These are phyloP conservation scores for Actinernus sp. DNA, from an alignment of 92 coral and sea anemone species.

Conservation along the genomic window DNA sequence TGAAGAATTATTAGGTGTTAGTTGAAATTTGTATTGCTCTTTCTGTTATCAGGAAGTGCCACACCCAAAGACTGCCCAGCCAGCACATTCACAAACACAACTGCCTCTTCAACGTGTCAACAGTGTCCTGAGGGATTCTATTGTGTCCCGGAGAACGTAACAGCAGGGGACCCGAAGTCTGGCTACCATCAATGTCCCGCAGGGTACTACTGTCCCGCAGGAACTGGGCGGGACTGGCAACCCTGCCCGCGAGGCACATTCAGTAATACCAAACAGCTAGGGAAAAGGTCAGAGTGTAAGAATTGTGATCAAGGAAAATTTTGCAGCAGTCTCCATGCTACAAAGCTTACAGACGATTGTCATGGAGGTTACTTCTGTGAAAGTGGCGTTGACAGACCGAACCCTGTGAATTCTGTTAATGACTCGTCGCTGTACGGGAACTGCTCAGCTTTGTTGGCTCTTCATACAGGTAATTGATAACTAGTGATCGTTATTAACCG, in stretches of 20 bases:
- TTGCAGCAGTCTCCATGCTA: conserved; percentile 78
- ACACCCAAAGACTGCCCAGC: conserved; percentile 82
- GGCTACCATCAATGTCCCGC: conserved; percentile 90
- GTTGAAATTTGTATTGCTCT: too few relatives aligned
- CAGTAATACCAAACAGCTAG: conserved; percentile 73
- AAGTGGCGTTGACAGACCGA: conserved; percentile 88
- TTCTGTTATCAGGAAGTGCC: conserved; percentile 91
- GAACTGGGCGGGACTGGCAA: conserved; percentile 96
- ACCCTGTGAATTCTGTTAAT: conserved; percentile 72
- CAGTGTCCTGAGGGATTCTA: conserved; percentile 89
- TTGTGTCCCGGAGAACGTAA: conserved; percentile 94
- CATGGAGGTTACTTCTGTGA: conserved; percentile 87
- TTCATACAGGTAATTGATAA: conserved; percentile 72
- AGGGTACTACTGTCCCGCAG: conserved; percentile 93
- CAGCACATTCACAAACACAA: conserved; percentile 88
- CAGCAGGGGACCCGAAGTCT: conserved; percentile 92
- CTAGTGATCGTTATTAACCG: too few relatives aligned
- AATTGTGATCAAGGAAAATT: conserved; percentile 89
- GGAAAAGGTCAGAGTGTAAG: conserved; percentile 81
- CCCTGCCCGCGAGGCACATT: conserved; percentile 92
- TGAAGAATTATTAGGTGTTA: too few relatives aligned
- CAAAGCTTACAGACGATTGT: conserved; percentile 70
- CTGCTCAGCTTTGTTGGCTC: conserved; percentile 73
- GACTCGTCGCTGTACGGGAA: conserved; percentile 79
- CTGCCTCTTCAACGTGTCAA: conserved; percentile 80